Conservation (phyloP, 2,888 invertebrate genomes). For the Ceraclea dissimilis region DNA sequence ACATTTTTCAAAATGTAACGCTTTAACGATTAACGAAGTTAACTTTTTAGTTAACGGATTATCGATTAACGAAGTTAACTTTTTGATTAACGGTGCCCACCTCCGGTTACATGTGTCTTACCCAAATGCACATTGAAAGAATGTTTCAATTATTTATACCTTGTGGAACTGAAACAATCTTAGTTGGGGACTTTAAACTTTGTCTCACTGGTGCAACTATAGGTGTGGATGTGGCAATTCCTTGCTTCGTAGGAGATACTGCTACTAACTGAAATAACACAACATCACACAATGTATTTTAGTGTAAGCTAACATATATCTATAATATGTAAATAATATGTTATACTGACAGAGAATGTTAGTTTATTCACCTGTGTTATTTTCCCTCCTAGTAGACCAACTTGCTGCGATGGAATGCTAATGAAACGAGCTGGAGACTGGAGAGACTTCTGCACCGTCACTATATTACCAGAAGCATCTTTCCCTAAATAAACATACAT, state of each 20-base stretch:
- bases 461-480: conserved; percentile 5
- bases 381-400: conserved; percentile 49
- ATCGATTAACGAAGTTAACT: too few species aligned
- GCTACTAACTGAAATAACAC: conserved; percentile 36
- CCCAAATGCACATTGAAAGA: too few species aligned
- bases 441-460: conserved; percentile 16
- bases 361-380: conserved; percentile 38
- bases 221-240: conserved; percentile 30
- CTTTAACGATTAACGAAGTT: too few species aligned
- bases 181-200: conserved; percentile 60
- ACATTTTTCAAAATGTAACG: too few species aligned
- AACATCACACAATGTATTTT: not conserved
- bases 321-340: too few species aligned
- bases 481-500: not conserved
- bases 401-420: conserved; percentile 44
- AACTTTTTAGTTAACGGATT: too few species aligned
- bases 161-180: conserved; percentile 56
- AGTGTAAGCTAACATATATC: too few species aligned
- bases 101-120: too few species aligned
- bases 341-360: too few species aligned
- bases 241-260: conserved; percentile 42
- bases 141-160: too few species aligned
- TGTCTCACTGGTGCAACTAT: conserved; percentile 35
- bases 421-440: conserved; percentile 21
- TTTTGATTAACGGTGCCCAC: too few species aligned